Conservation (phyloP, 2,888 invertebrate species). For the Neoaliturus tenellus region DNA sequence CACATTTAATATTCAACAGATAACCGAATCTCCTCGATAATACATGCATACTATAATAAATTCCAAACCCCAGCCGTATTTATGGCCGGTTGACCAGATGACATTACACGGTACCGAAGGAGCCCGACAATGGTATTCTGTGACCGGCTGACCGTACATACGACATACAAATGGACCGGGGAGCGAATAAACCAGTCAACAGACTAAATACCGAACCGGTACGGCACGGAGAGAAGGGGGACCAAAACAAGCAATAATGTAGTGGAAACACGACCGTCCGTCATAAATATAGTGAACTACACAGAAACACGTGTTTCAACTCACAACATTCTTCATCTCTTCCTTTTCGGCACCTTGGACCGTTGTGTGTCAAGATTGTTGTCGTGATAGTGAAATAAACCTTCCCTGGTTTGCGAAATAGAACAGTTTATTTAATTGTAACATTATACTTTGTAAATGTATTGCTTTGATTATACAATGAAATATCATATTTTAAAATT, state of each 20-base stretch:
- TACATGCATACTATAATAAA: no score
- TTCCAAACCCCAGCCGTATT: neutral
- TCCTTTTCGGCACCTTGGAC: neutral
- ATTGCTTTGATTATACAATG: no score
- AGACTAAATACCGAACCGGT: slow-evolving; percentile 20
- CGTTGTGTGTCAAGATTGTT: no score
- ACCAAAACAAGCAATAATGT: slow-evolving; percentile 10
- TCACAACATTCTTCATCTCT: neutral
- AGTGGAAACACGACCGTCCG: neutral
- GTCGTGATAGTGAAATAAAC: no score
- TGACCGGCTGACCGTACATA: neutral
- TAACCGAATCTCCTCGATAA: no score
- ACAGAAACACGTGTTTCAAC: slow-evolving; percentile 7
- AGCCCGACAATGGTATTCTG: neutral
- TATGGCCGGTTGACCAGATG: neutral
- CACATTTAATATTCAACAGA: no score
- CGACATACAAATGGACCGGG: slow-evolving; percentile 22
- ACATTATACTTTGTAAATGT: no score
- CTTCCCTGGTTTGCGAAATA: no score
- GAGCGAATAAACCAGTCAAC: slow-evolving; percentile 25
- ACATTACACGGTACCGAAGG: neutral
- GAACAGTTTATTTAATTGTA: no score
- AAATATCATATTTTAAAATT: no score
- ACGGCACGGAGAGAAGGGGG: neutral
- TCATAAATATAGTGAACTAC: slow-evolving; percentile 19